Percentiles rank a stretch among this genome's conserved stretches.
Conservation (phyloP, 2,888 invertebrate species). For the Nomada goodeniana region DNA sequence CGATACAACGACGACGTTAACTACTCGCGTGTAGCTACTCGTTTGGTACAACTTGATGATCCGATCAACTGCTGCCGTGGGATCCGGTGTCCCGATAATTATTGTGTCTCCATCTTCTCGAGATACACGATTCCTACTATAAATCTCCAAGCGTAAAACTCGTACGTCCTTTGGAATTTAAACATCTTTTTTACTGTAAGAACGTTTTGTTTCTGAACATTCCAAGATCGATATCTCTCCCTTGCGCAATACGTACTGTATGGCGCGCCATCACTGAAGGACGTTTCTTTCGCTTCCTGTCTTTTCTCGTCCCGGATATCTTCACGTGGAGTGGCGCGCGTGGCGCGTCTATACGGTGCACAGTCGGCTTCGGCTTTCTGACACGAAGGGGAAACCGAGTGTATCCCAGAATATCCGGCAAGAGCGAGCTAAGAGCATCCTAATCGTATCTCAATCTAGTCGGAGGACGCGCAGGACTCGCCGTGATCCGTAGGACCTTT, state of each 20-base stretch:
- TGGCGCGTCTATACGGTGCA: constrained; percentile 1
- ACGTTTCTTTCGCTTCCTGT: constrained; percentile 34
- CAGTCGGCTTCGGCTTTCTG: constrained; percentile 16
- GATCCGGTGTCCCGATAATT: not conserved
- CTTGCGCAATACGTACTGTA: not conserved
- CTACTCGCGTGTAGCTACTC: not conserved
- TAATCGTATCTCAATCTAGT: constrained; percentile 72
- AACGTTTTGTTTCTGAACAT: not conserved
- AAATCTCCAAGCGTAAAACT: not conserved
- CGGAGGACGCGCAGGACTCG: constrained; percentile 56
- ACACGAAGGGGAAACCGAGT: constrained; percentile 14
- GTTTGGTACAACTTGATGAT: not conserved
- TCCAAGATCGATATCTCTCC: constrained; percentile 4
- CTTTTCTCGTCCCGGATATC: constrained; percentile 7
- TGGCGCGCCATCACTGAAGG: not conserved
- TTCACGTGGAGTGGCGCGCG: not conserved
- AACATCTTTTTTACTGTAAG: not conserved
- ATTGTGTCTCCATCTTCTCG: not conserved
- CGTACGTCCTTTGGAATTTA: not conserved
- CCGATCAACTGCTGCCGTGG: no score
- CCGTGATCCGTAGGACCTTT: constrained; percentile 44
- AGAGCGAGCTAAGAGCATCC: constrained; percentile 50
- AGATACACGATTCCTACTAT: not conserved
- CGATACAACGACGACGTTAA: not conserved
- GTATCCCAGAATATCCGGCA: constrained; percentile 13